Base-by-base conservation (phyloP, 2,888 invertebrate genomes). In the Diaphora mendica region DNA sequence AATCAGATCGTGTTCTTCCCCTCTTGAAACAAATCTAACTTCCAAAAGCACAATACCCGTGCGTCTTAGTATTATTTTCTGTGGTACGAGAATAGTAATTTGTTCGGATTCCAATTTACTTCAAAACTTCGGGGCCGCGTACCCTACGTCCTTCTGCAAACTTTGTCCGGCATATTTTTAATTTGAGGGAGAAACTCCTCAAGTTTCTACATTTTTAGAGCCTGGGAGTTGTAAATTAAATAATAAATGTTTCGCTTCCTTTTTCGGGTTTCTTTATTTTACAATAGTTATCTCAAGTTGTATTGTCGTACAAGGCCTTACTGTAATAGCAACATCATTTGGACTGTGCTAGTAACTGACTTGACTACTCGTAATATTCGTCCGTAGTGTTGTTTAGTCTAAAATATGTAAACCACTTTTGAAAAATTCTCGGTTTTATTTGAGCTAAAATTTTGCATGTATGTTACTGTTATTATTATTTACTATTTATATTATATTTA, bases 161-260 rank as follows among this genome's bases (percentile, higher is more conserved):
- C 67, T 71, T 74, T 71, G 77, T 79, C 72, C 75, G 82, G 79
- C 79, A 82, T 82, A 81, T 84, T 88, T 88, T 88, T 86, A 86
- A 88, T 88, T 87, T 87, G 79, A 76, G 76, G 48, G 71, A 72
- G 78, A 82, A 80, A 71, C 77, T 82, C 74, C 71, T 73, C 74
- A 86, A 85, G 79, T 85, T 87, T 86, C 74, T 79, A 79, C 82
- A 82, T 86, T 86, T 73, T 79, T 83, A 77, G 75, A 80, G 77
- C 79, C 82, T 76, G 74, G 72, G 73, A 82, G 83, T 82, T 79
- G 83, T 82, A 84, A 87, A 82, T 88, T 85, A 87, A 88, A 89
- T 89, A 88, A 88, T 87, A 89, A 89, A 89, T 86, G 86, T 83
- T 87, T 86, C 80, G 79, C 59, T 70, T 66, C 59, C 59, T 70